phyloP scores from a whole-genome alignment of 2,888 invertebrate species.

The Magallana nippona region DNA sequence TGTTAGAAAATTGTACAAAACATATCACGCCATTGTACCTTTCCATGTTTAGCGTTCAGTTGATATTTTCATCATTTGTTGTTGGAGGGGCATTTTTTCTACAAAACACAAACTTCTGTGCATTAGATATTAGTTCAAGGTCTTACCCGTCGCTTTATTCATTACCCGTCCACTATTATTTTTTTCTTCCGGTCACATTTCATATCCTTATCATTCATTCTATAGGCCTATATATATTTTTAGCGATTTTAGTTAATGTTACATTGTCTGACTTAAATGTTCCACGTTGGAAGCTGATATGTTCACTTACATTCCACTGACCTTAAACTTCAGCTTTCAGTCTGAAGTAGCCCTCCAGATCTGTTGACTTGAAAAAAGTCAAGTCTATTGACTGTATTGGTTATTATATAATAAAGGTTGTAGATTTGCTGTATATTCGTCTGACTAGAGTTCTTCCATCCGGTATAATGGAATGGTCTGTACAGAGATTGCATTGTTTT shows the following conservation, averaged over 20 bases:
- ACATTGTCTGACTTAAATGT: neutral
- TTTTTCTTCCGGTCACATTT: neutral
- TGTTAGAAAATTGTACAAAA: neutral
- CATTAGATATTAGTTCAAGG: neutral
- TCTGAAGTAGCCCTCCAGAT: too few relatives aligned
- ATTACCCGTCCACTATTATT: conserved; percentile 24
- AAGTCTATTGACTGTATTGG: too few relatives aligned
- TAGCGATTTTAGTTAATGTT: neutral
- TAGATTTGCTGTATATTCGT: conserved; percentile 2
- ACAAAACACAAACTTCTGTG: neutral
- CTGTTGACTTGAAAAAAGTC: too few relatives aligned
- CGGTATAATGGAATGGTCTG: neutral
- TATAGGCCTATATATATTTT: neutral
- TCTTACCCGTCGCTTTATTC: neutral
- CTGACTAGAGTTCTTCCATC: neutral
- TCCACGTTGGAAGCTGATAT: neutral
- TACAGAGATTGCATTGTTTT: neutral
- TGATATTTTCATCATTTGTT: neutral
- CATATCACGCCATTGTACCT: conserved; percentile 19
- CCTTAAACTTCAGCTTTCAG: neutral
- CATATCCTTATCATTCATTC: neutral
- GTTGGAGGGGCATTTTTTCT: conserved; percentile 31
- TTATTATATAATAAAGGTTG: too few relatives aligned
- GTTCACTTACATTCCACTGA: conserved; percentile 16
- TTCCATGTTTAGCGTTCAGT: neutral